Evolutionary conservation across 2,888 invertebrate genomes (phyloP).

Genomic region (Perithous albicinctus): DNA sequence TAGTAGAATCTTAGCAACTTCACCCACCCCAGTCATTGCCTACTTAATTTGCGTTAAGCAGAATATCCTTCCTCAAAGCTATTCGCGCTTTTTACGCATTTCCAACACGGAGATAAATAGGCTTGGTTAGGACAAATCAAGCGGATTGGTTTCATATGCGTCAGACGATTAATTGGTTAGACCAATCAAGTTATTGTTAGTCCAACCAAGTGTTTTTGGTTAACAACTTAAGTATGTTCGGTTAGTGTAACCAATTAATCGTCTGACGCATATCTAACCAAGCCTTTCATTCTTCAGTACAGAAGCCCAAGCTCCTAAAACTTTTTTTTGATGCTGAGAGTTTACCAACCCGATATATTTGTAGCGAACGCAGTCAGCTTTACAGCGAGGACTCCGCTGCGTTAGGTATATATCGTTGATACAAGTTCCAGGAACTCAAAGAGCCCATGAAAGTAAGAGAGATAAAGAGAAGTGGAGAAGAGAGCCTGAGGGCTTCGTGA

Average conservation of each 20-base stretch:
- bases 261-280: no score
- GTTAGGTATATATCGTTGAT: conserved; percentile 7
- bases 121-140: no score
- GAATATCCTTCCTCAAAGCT: background rate
- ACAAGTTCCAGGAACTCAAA: conserved; percentile 38
- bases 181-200: no score
- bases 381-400: background rate
- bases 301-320: background rate
- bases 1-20: background rate
- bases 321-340: no score
- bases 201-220: no score
- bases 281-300: no score
- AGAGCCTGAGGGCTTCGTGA: conserved; percentile 27
- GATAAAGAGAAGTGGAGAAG: background rate
- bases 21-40: background rate
- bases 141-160: no score
- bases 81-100: background rate
- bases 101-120: background rate
- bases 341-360: background rate
- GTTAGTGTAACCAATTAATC: no score
- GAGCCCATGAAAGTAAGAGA: background rate
- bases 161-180: no score
- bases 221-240: no score
- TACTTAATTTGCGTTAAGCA: background rate
- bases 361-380: background rate